Conservation (phyloP, 2,797 vertebrate genomes). For the Gallinago stenura region DNA sequence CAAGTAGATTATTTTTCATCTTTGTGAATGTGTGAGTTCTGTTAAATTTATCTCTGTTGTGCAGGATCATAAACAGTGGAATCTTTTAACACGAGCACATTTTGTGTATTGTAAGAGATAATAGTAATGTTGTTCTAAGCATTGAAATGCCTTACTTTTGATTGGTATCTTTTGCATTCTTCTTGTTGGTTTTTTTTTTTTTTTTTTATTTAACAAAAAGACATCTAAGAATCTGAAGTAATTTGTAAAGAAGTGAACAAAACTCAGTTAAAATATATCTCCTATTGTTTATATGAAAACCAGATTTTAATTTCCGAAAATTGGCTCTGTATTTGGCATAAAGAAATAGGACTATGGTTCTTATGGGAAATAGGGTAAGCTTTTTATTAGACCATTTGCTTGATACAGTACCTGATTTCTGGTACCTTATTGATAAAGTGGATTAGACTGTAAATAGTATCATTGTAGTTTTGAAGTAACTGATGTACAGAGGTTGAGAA, state of each 20-base stretch:
- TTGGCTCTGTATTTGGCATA: neutral
- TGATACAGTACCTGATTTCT: neutral
- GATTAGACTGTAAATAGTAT: neutral
- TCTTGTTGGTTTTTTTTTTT: neutral
- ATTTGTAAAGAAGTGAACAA: neutral
- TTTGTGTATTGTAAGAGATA: neutral
- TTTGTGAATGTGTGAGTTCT: neutral
- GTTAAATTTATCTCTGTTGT: neutral
- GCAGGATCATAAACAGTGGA: neutral
- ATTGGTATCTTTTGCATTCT: neutral
- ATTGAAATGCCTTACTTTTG: neutral
- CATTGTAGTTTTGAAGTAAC: neutral
- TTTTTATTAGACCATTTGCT: neutral
- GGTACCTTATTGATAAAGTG: neutral
- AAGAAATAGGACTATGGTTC: neutral
- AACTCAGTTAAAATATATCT: neutral
- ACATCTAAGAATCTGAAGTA: neutral
- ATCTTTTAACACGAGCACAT: neutral
- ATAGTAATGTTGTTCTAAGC: neutral
- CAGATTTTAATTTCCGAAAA: neutral
- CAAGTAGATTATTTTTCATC: neutral
- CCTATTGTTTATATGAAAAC: neutral
- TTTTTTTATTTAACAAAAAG: neutral
- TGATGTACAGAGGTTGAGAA: neutral
- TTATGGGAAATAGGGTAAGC: neutral